Evolutionary conservation across 2,888 invertebrate species (phyloP), one percentile per base, ranked within the genome.

Genomic region (Latrodectus elegans): DNA sequence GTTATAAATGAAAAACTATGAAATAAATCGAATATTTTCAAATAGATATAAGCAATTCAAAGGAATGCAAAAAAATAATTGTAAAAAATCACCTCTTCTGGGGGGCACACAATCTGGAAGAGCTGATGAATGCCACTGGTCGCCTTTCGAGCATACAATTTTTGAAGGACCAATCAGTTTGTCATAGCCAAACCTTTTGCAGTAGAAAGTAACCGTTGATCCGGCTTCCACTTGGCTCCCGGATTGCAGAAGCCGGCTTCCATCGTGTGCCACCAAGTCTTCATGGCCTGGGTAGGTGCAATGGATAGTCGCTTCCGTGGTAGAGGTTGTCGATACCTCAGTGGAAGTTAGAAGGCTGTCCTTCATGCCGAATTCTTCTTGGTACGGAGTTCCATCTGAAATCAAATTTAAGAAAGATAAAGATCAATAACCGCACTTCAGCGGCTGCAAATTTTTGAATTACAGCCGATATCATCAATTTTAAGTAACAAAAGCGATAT

Each of bases 81-180:
- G 14, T 72, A 4, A 3, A 26, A 22, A 52, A n/a, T 79, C 52
- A 85, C 85, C 75, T 64, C 0, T 2, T 8, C 8, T 17, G 9
- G 85, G 75, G 9, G 9, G 8, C n/a, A 60, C 38, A 64, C 85
- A 85, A 2, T 14, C 9, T 4, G 85, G 85, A 60, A 70, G 75
- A n/a, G 74, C 74, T 11, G 67, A 60, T 14, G 70, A 52, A 17
- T 79, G 60, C 85, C 85, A 85, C 10, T 26, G 14, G 17, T 17
- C 8, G 52, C 79, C 74, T 8, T 65, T 51, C n/a, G 70, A 9
- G 51, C 85, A 85, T 12, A 3, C 22, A 12, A 85, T 74, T 17
- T 85, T 70, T 12, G 49, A 9, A 15, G 68, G 22, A n/a, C 85
- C 85, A 1, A 10, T 64, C 26, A 85, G n/a, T 0, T 51, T 55